Base-by-base conservation (phyloP, 2,113 vertebrate species). In the Notiomystis cincta region DNA sequence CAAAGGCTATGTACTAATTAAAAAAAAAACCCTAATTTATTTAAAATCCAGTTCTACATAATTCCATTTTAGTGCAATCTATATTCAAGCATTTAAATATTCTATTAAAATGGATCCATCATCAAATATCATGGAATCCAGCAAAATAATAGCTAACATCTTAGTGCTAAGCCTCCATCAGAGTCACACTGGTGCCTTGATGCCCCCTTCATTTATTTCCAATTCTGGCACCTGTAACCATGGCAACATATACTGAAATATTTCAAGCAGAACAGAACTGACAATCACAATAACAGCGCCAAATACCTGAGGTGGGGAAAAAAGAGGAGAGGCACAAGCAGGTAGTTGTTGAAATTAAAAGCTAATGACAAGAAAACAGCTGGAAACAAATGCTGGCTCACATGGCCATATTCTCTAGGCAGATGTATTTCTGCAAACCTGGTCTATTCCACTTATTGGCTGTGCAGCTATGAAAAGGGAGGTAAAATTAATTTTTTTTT, bases 231-330 rank as follows among this genome's bases (percentile, higher is more conserved):
- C 92, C 78, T 92, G 98, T 98, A 98, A 97, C 98, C 97, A 98
- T 98, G 94, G 98, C 97, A 98, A 98, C 98, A n/a, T 97, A 97
- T 69, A 96, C 92, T 40, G 96, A 98, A 98, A 96, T 87, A 97
- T 98, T 98, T 98, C 97, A 97, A 96, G 98, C 98, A 98, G 98
- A 98, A 98, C 95, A 96, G 97, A 97, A 95, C 97, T 98, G 98
- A 98, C 97, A 98, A 98, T 97, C 97, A 97, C 95, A 96, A 73
- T 96, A 98, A 97, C 91, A 94, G 95, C 77, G 42, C 85, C 67
- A 91, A 98, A 98, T 97, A 98, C 97, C 97, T 97, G 97, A 95
- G 94, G 91, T 82, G 93, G 96, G 66, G 93, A 70, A 79, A 86
- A 85, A 80, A 96, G 92, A 96, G 89, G 94, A 95, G 89, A 50